Conservation (phyloP, 2,888 invertebrate genomes). For the Lacanobia wlatinum region DNA sequence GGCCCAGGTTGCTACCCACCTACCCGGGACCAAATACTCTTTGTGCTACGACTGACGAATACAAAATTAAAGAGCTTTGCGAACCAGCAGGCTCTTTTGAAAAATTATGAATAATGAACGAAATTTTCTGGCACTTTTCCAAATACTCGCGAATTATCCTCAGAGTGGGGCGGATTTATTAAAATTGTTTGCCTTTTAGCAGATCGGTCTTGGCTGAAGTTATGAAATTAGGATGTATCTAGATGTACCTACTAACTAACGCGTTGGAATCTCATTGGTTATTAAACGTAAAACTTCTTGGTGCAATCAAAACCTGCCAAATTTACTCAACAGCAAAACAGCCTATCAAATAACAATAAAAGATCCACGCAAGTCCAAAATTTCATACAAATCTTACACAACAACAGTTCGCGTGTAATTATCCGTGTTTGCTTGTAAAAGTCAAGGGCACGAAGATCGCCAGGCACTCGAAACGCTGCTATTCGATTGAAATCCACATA, state of each 20-base stretch:
- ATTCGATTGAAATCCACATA: slow-evolving; percentile 48
- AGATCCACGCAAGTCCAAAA: slow-evolving; percentile 51
- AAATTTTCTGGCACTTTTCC: slow-evolving; percentile 50
- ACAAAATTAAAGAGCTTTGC: slow-evolving; percentile 52
- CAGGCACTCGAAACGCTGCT: slow-evolving; percentile 32
- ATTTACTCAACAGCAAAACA: slow-evolving; percentile 29
- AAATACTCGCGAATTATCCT: slow-evolving; percentile 44
- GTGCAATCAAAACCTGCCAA: slow-evolving; percentile 2
- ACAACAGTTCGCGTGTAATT: slow-evolving; percentile 59
- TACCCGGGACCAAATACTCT: slow-evolving; percentile 44
- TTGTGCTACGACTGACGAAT: slow-evolving; percentile 43
- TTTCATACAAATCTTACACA: slow-evolving; percentile 54
- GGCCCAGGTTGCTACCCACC: slow-evolving; percentile 40
- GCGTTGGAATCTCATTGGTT: not conserved
- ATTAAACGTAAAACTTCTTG: not conserved
- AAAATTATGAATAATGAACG: slow-evolving; percentile 53
- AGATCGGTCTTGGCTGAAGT: slow-evolving; percentile 3
- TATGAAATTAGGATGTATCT: not conserved
- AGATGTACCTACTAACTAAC: not conserved
- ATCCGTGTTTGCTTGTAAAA: slow-evolving; percentile 69
- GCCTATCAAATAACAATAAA: slow-evolving; percentile 42
- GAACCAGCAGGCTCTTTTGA: slow-evolving; percentile 42
- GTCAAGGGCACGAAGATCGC: slow-evolving; percentile 72
- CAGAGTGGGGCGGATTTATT: slow-evolving; percentile 37
- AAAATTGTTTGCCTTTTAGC: slow-evolving; percentile 31